Evolutionary conservation across 2,888 invertebrate genomes (phyloP).

Genomic region (Charanyca ferruginea): DNA sequence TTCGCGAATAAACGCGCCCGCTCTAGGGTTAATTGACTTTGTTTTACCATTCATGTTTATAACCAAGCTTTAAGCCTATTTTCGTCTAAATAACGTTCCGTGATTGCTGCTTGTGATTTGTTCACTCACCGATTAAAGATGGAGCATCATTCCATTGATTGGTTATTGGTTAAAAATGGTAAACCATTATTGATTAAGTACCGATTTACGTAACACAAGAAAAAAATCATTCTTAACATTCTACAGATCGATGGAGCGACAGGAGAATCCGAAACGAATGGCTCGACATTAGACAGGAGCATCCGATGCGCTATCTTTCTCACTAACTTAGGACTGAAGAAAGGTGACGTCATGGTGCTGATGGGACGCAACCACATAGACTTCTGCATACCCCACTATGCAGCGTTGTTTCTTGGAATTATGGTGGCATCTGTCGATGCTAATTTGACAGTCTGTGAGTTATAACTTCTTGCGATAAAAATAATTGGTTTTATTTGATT

Average conservation of each 20-base stretch:
- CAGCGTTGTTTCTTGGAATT: constrained; percentile 83
- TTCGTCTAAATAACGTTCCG: too few relatives aligned
- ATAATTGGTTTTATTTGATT: not conserved
- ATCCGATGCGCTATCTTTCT: constrained; percentile 70
- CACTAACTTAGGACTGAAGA: constrained; percentile 74
- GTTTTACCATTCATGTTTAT: too few relatives aligned
- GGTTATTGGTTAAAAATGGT: too few relatives aligned
- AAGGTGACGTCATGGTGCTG: constrained; percentile 83
- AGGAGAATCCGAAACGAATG: constrained; percentile 54
- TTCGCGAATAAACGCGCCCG: too few relatives aligned
- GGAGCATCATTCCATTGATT: too few relatives aligned
- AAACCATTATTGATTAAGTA: too few relatives aligned
- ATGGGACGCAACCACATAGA: constrained; percentile 86
- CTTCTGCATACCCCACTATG: constrained; percentile 82
- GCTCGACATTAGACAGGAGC: constrained; percentile 49
- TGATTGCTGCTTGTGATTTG: too few relatives aligned
- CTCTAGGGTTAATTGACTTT: too few relatives aligned
- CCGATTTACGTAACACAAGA: too few relatives aligned
- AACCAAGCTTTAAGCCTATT: too few relatives aligned
- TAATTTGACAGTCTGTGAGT: constrained; percentile 64
- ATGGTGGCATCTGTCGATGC: constrained; percentile 73
- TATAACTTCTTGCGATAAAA: not conserved
- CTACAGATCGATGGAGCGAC: constrained; percentile 61
- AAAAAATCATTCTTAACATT: not conserved
- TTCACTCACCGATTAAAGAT: too few relatives aligned